Evolutionary conservation across 2,888 invertebrate species (phyloP).

Genomic region (Calameuta idolon): DNA sequence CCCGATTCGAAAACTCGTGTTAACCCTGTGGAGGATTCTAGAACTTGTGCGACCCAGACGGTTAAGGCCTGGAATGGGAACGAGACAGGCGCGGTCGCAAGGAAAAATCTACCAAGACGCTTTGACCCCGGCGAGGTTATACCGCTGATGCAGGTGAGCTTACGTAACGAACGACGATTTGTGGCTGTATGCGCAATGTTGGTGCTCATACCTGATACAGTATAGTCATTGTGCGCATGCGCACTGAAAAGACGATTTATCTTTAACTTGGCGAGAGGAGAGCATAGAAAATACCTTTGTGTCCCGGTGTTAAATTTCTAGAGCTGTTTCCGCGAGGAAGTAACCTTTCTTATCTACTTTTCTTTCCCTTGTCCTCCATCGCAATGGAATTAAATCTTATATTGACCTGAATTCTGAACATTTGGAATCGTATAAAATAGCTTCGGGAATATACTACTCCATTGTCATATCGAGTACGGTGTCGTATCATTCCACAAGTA

Average conservation of each 20-base stretch:
- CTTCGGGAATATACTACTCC: neutral
- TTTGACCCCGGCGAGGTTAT: slow-evolving; percentile 29
- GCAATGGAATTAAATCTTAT: neutral
- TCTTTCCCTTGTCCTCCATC: neutral
- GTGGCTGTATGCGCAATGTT: slow-evolving; percentile 1
- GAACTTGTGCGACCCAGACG: neutral
- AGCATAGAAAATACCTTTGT: neutral
- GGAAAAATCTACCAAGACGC: neutral
- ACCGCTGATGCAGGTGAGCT: slow-evolving; percentile 53
- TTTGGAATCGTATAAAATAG: neutral
- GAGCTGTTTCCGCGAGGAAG: neutral
- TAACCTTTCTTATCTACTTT: neutral
- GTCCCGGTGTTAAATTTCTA: neutral
- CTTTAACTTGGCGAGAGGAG: neutral
- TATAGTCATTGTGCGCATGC: neutral
- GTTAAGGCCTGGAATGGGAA: neutral
- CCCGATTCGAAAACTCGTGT: neutral
- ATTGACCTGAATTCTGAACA: neutral
- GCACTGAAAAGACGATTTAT: neutral
- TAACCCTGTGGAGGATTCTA: neutral
- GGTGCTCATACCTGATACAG: neutral
- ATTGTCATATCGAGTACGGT: neutral
- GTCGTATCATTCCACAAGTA: neutral
- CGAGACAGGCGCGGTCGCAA: neutral
- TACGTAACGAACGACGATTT: slow-evolving; percentile 30